Evolutionary conservation across 1,140 invertebrate genomes (phyloP).

Genomic region (Panulirus ornatus): DNA sequence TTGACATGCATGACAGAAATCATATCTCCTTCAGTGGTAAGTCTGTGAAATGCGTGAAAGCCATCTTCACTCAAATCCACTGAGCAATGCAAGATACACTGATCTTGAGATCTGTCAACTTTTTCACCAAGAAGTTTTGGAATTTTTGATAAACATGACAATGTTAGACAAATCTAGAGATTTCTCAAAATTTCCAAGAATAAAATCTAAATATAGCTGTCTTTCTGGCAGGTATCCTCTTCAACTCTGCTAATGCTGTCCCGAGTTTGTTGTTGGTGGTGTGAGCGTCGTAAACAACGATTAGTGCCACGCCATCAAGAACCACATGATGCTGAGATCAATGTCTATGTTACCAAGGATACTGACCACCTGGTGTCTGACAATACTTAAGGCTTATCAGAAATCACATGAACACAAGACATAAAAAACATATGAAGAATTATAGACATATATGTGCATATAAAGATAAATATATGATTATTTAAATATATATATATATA

Average conservation of each 20-base stretch:
- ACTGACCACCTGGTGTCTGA: conserved; percentile 69
- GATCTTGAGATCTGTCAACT: no score
- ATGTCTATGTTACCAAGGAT: conserved; percentile 71
- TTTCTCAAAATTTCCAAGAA: neutral
- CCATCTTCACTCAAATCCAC: no score
- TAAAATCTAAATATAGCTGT: neutral
- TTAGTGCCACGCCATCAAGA: conserved; percentile 60
- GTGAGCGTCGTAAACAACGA: conserved; percentile 62
- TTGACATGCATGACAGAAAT: no score
- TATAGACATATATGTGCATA: no score
- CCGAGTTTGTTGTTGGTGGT: conserved; percentile 72
- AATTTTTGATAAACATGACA: neutral
- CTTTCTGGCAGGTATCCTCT: conserved; percentile 55
- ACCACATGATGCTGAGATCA: conserved; percentile 64
- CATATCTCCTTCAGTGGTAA: no score
- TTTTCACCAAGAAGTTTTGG: no score
- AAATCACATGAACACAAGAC: no score
- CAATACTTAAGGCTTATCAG: conserved; percentile 48
- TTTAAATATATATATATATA: no score
- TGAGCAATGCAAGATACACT: no score
- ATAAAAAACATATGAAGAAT: neutral
- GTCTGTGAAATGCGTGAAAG: no score
- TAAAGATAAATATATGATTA: no score
- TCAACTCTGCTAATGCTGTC: conserved; percentile 67
- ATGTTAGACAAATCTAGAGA: neutral